Conservation (phyloP, 2,113 vertebrate genomes). For the Callospermophilus lateralis region DNA sequence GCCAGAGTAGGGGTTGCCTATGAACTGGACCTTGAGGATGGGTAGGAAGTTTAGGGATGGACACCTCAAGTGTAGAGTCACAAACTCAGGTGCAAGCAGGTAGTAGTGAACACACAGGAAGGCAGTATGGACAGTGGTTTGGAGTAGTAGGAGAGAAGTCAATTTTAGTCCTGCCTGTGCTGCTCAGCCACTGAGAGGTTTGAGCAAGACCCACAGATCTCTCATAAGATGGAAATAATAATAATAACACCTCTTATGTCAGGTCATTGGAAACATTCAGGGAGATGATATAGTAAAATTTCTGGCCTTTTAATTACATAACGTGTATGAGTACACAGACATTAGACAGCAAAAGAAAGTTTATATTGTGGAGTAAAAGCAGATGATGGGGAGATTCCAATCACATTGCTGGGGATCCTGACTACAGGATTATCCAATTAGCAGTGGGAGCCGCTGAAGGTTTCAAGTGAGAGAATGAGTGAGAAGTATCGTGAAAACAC, state of each 20-base stretch:
- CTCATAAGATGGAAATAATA: background rate
- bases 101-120: too few species aligned
- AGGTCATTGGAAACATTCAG: background rate
- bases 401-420: background rate
- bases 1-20: background rate
- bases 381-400: background rate
- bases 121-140: background rate
- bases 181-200: accelerated
- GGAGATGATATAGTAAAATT: background rate
- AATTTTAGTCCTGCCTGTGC: background rate
- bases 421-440: background rate
- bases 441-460: background rate
- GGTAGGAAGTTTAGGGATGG: background rate
- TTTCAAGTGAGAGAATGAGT: background rate
- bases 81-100: too few species aligned
- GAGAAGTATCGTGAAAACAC: background rate
- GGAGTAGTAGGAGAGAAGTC: background rate
- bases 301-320: background rate
- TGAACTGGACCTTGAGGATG: background rate
- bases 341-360: background rate
- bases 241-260: background rate
- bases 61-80: background rate
- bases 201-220: background rate
- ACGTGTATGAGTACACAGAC: background rate
- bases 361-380: background rate